Percentiles rank a stretch among this genome's conserved stretches.
Evolutionary conservation across 2,888 invertebrate genomes (phyloP).

Genomic region (Caenorhabditis panamensis): DNA sequence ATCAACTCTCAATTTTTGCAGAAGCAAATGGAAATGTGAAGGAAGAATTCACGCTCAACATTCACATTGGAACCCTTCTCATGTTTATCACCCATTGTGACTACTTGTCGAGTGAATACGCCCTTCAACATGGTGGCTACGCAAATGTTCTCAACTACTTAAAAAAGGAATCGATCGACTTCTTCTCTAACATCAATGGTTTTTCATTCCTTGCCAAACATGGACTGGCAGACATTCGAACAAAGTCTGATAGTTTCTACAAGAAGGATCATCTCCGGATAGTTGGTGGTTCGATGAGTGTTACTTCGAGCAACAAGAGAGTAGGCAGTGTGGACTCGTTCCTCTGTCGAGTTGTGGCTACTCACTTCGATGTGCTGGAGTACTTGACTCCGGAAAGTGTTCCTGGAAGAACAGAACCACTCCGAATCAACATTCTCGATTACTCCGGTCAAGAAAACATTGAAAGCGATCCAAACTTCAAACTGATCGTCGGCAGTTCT

Average conservation of each 20-base stretch:
- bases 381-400: constrained; percentile 62
- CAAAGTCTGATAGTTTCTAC: constrained; percentile 54
- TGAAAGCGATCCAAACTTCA: constrained; percentile 61
- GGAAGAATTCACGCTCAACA: constrained; percentile 56
- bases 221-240: constrained; percentile 44
- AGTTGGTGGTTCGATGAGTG: constrained; percentile 61
- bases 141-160: constrained; percentile 55
- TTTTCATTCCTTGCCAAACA: constrained; percentile 51
- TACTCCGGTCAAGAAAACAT: constrained; percentile 61
- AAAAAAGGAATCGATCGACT: constrained; percentile 48
- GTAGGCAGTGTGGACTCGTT: constrained; percentile 24
- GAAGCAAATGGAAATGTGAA: constrained; percentile 38
- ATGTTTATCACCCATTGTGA: constrained; percentile 74
- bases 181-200: constrained; percentile 57
- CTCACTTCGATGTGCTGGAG: constrained; percentile 67
- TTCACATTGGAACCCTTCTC: constrained; percentile 57
- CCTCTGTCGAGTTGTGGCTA: constrained; percentile 53
- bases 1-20: constrained; percentile 39
- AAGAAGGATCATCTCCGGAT: constrained; percentile 69
- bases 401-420: constrained; percentile 25
- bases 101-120: constrained; percentile 63
- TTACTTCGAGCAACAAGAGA: constrained; percentile 53
- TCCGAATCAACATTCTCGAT: constrained; percentile 53
- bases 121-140: constrained; percentile 57
- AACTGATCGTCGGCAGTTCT: constrained; percentile 44